Percentiles rank a stretch among this genome's conserved stretches.
Evolutionary conservation across 2,113 vertebrate species (phyloP).

Genomic region (Lichenostomus cassidix): DNA sequence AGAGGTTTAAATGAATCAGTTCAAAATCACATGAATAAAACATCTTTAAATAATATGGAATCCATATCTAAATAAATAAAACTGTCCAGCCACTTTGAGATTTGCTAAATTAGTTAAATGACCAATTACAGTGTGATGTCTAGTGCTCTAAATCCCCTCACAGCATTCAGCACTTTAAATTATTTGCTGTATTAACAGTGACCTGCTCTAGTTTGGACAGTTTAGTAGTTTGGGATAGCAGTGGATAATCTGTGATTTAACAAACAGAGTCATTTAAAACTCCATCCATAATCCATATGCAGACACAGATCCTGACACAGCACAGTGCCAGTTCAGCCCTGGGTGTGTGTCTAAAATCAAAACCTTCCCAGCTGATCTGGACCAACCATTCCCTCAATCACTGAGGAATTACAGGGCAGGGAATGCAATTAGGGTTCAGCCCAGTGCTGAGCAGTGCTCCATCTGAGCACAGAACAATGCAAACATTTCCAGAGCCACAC

Average conservation of each 20-base stretch:
- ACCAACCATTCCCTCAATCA: background rate
- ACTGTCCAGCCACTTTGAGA: background rate
- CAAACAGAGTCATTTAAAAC: background rate
- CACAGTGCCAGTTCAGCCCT: background rate
- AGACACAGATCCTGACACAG: background rate
- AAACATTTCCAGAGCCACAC: background rate
- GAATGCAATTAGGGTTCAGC: background rate
- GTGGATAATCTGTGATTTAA: conserved; percentile 5
- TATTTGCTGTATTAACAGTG: background rate
- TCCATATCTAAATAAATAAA: conserved; percentile 36
- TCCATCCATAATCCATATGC: rapidly evolving
- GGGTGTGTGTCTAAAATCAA: background rate
- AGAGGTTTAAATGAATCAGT: background rate
- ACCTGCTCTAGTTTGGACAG: background rate
- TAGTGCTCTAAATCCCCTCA: background rate
- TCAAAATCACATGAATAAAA: background rate
- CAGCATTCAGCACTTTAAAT: conserved; percentile 2
- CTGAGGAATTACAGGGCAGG: background rate
- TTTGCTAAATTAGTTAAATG: conserved; percentile 40
- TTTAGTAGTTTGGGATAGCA: background rate
- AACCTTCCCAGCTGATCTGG: background rate
- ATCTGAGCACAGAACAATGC: background rate
- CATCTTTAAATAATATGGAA: conserved; percentile 1
- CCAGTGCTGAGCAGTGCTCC: background rate
- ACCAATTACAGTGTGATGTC: background rate